A percentile compares a stretch with the other conserved stretches of the same genome.
Conservation (phyloP, 1,140 invertebrate species). For the Stenopsyche tienmushanensis region DNA sequence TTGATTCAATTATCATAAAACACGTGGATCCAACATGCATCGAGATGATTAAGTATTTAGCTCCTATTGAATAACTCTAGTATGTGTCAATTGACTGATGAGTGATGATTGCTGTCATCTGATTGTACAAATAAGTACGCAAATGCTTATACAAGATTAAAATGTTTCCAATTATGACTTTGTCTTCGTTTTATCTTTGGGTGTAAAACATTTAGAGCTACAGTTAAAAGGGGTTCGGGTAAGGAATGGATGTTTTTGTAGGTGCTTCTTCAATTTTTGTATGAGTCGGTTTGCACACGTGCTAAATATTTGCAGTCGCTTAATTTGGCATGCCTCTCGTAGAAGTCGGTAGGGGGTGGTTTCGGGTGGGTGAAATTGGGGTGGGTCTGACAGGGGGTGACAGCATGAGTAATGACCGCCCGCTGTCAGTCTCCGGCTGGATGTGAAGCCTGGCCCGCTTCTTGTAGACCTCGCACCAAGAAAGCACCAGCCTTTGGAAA, state of each 20-base stretch:
- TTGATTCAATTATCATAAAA: too few relatives aligned
- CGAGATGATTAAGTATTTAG: too few relatives aligned
- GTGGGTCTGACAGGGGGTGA: conserved; percentile 33
- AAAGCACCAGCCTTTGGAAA: conserved; percentile 33
- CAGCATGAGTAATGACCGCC: conserved; percentile 39
- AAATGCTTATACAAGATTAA: too few relatives aligned
- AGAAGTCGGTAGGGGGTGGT: conserved; percentile 1
- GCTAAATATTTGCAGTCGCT: conserved; percentile 20
- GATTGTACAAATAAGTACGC: too few relatives aligned
- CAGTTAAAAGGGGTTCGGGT: not conserved
- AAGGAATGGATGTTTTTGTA: too few relatives aligned
- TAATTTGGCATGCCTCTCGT: conserved; percentile 19
- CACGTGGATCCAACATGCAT: too few relatives aligned
- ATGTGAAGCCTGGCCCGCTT: conserved; percentile 28
- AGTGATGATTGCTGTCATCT: too few relatives aligned
- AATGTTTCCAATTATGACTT: not conserved
- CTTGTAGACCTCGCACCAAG: conserved; percentile 22
- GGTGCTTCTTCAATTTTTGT: too few relatives aligned
- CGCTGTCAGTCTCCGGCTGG: conserved; percentile 38
- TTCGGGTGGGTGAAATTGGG: not conserved
- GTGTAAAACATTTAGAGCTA: not conserved
- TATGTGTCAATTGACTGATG: too few relatives aligned
- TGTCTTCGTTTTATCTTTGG: too few relatives aligned
- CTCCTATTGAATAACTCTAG: too few relatives aligned
- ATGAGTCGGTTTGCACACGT: not conserved